Conservation (phyloP, 1,140 invertebrate genomes). For the Batillaria attramentaria region DNA sequence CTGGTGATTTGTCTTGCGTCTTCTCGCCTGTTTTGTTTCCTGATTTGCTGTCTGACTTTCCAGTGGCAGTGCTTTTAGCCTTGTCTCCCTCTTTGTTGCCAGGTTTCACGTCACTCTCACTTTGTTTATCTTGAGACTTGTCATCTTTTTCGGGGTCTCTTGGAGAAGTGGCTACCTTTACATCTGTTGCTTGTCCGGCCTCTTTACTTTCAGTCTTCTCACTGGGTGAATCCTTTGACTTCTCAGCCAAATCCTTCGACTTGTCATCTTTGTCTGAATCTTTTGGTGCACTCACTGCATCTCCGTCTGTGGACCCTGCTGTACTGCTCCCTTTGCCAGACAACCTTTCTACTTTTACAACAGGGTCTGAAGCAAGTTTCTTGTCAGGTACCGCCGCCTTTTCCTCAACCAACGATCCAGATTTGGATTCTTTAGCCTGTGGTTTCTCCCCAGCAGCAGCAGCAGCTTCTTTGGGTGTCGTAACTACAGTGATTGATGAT, state of each 20-base stretch:
- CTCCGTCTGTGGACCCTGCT: no score
- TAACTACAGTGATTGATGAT: background rate
- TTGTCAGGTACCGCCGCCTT: background rate
- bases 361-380: constrained; percentile 8
- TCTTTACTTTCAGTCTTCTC: background rate
- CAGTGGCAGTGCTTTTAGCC: background rate
- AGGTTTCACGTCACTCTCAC: background rate
- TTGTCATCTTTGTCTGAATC: no score
- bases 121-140: background rate
- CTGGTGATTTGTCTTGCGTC: background rate
- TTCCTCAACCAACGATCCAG: background rate
- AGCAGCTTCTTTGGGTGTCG: background rate
- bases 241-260: no score
- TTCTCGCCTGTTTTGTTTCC: background rate
- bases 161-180: no score
- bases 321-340: no score
- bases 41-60: background rate
- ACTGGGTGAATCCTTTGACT: no score
- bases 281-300: no score
- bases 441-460: background rate
- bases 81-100: background rate
- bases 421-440: background rate
- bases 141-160: constrained; percentile 1
- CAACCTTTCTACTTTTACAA: background rate
- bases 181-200: no score